Evolutionary conservation across 2,113 vertebrate genomes (phyloP).

Genomic region (Ammospiza nelsoni): DNA sequence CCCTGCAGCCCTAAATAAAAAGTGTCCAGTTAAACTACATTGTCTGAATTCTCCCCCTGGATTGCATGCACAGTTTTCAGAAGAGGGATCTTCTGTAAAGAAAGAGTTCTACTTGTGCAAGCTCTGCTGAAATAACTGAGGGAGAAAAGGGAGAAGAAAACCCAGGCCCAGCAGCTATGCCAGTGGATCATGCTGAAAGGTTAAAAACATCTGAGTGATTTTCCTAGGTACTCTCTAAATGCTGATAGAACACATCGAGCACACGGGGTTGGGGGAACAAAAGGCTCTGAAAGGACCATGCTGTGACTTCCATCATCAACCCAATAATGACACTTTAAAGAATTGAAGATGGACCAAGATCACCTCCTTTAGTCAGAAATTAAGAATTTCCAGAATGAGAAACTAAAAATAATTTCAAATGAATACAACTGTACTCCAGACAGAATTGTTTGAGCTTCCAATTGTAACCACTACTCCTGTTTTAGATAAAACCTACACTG

Average conservation of each 20-base stretch:
- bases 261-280: accelerated
- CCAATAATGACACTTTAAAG: background rate
- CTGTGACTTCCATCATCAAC: background rate
- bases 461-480: background rate
- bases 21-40: conserved; percentile 13
- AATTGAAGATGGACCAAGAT: background rate
- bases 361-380: background rate
- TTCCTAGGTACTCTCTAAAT: background rate
- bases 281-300: background rate
- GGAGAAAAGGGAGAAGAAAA: background rate
- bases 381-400: background rate
- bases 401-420: background rate
- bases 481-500: background rate
- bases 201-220: background rate
- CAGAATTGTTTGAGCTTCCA: background rate
- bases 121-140: background rate
- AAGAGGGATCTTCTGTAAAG: background rate
- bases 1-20: conserved; percentile 56
- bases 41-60: background rate
- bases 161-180: background rate
- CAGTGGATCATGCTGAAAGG: background rate
- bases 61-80: background rate
- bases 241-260: background rate
- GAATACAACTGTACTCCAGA: accelerated
- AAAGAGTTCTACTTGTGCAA: background rate